Conservation (phyloP, 2,113 vertebrate genomes). For the Brachyistius frenatus region DNA sequence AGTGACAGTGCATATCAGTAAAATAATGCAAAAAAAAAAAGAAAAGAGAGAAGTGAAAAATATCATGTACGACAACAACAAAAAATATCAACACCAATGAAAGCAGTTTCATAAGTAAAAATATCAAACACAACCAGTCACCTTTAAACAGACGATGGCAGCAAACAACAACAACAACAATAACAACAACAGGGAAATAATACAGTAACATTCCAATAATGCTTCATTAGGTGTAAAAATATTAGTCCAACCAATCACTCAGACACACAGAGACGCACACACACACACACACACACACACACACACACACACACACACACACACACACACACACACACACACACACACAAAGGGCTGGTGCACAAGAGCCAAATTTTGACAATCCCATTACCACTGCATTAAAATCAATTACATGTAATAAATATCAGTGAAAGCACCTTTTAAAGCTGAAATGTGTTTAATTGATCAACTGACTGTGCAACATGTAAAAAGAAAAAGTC, state of each 20-base stretch:
- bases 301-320: slow-evolving; percentile 6
- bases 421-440: slow-evolving; percentile 79
- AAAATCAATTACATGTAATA: slow-evolving; percentile 80
- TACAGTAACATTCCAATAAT: slow-evolving; percentile 70
- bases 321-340: slow-evolving; percentile 19
- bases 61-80: slow-evolving; percentile 60
- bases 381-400: slow-evolving; percentile 72
- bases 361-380: slow-evolving; percentile 60
- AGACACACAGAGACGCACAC: slow-evolving; percentile 1
- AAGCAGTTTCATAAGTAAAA: slow-evolving; percentile 61
- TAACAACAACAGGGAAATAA: slow-evolving; percentile 44
- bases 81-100: slow-evolving; percentile 66
- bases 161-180: slow-evolving; percentile 25
- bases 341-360: slow-evolving; percentile 29
- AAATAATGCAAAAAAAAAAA: slow-evolving; percentile 62
- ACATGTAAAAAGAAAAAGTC: slow-evolving; percentile 62
- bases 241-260: slow-evolving; percentile 38
- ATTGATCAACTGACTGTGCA: slow-evolving; percentile 73
- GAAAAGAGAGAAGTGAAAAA: slow-evolving; percentile 22
- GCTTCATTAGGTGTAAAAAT: slow-evolving; percentile 62
- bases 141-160: slow-evolving; percentile 52
- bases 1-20: slow-evolving; percentile 76
- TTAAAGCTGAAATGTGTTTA: slow-evolving; percentile 83
- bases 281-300: not conserved
- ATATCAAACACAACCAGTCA: slow-evolving; percentile 59